Evolutionary conservation across 2,888 invertebrate genomes (phyloP).

Genomic region (Rhamphomyia laevipes): DNA sequence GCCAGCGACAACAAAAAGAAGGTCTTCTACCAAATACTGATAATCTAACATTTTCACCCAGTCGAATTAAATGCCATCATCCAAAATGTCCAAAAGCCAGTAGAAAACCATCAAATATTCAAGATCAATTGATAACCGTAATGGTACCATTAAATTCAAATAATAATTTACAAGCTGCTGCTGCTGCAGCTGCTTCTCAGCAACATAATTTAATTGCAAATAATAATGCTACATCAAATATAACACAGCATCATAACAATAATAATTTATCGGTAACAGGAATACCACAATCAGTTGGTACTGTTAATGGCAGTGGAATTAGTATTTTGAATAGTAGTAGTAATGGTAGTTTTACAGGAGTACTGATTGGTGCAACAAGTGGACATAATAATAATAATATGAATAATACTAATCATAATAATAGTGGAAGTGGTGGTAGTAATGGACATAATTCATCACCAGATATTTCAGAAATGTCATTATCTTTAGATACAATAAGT

Average conservation of each 20-base stretch:
- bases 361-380: conserved; percentile 3
- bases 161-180: conserved; percentile 24
- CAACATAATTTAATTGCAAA: conserved; percentile 8
- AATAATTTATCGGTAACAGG: conserved; percentile 7
- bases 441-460: conserved; percentile 30
- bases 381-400: conserved; percentile 3
- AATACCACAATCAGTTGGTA: conserved; percentile 2
- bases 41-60: conserved; percentile 37
- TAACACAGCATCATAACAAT: conserved; percentile 3
- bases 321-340: conserved; percentile 10
- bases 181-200: conserved; percentile 1
- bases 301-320: conserved; percentile 10
- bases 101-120: conserved; percentile 34
- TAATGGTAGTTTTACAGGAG: not conserved
- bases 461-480: conserved; percentile 35
- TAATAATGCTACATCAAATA: conserved; percentile 2
- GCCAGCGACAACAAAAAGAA: conserved; percentile 36
- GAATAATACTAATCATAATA: not conserved
- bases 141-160: conserved; percentile 37
- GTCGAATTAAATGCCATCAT: conserved; percentile 37
- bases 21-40: conserved; percentile 36
- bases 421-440: conserved; percentile 9
- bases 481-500: conserved; percentile 16
- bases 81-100: conserved; percentile 37
- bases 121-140: conserved; percentile 38